Evolutionary conservation across 2,797 vertebrate species (phyloP), one percentile per base, ranked within the genome.

Genomic region (Poecilia velifera): DNA sequence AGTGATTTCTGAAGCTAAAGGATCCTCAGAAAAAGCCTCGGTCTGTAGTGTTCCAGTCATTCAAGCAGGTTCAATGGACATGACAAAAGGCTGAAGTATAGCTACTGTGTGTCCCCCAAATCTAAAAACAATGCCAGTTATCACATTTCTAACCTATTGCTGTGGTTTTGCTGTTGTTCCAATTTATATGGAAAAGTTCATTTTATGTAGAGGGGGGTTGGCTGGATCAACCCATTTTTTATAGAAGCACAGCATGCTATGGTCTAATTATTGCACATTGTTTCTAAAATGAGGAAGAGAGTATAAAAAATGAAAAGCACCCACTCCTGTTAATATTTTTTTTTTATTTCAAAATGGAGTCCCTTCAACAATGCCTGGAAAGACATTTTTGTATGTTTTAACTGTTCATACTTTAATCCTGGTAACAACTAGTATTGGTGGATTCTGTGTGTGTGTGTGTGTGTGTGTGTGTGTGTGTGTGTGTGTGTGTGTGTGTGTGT

Each of bases 201-300:
- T 71, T 71, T 71, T 46, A 71, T 45, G 39, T 70, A 70, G 10
- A 70, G 39, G 41, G 66, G 36, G 1, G 68, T 46, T 71, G 68
- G 68, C 68, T 71, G 68, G 68, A 45, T 71, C 41, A 71, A 5
- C 68, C 41, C 68, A 16, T 71, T 71, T 46, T 71, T n/a, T 45
- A 16, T 46, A 7, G 25, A 71, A 71, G 68, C 41, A 43, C 39
- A 43, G 12, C 8, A 25, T 41, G 18, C 39, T 45, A 16, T 3
- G 13, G 22, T 71, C 43, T 18, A 39, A 13, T 25, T 70, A 13
- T 70, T 70, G 22, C 66, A 70, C 36, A 43, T 45, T 28, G 12
- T 45, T 45, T 71, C 39, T 71, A 28, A 70, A 28, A 12, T 10
- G 41, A 45, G 41, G 41, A 45, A 28, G 25, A 70, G 66, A 46